Base-by-base conservation (phyloP, 2,797 vertebrate genomes). In the Chiloscyllium punctatum region DNA sequence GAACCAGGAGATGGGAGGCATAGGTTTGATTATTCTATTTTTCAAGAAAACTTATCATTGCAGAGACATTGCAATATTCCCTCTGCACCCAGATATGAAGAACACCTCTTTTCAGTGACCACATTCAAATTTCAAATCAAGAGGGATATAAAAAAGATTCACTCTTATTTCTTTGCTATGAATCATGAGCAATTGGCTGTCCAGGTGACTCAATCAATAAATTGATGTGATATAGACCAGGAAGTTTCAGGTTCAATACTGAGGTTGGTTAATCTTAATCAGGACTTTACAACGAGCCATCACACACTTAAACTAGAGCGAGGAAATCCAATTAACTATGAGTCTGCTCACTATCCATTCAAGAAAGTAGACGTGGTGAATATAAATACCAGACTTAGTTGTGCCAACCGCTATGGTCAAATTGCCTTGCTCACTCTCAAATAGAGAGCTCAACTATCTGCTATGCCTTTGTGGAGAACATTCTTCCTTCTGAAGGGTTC, bases 121-220 rank as follows among this genome's bases (percentile, higher is more conserved):
- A 68, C 23, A 91, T 91, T 91, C 21, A 91, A 92, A 68, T 90
- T 68, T 69, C 21, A 92, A 69, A 21, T 68, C 23, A 37, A n/a
- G 42, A 69, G 66, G 18, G 72, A 30, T 88, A 57, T 88, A 13
- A 33, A 88, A 48, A 42, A 37, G 62, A 69, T 66, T 69, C 23
- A 37, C 6, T 92, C 69, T 42, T 69, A 69, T 68, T 69, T 69
- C 23, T 69, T n/a, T 42, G 62, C 18, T 66, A 37, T 68, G 62
- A 68, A 68, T 37, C 62, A 84, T 1, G 16, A 68, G n/a, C 33
- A 37, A 16, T 68, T 68, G 68, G 62, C 90, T 92, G 62, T 42
- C 90, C 90, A 11, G 90, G 68, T 68, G 57, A 68, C 66, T 92
- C 90, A 68, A 68, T 92, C 33, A 62, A 92, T 92, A 92, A 92